Evolutionary conservation across 2,113 vertebrate species (phyloP).

Genomic region (Neodontobutis hainanensis): DNA sequence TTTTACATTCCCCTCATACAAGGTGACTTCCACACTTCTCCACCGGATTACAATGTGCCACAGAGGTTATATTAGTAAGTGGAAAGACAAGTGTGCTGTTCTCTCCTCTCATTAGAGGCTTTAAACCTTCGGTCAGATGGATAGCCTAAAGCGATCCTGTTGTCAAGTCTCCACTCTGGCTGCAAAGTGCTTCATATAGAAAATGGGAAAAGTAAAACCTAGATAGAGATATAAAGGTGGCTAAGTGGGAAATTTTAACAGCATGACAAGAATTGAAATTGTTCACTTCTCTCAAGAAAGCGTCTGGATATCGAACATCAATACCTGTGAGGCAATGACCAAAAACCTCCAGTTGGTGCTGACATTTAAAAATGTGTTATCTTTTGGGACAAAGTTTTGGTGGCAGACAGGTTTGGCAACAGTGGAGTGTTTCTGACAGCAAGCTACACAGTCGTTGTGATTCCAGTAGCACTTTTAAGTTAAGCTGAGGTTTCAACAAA

Average conservation of each 20-base stretch:
- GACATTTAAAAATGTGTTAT: too few relatives aligned
- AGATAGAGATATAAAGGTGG: conserved; percentile 29
- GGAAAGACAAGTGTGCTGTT: conserved; percentile 9
- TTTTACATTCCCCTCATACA: conserved; percentile 42
- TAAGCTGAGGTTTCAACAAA: too few relatives aligned
- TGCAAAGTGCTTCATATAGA: conserved; percentile 2
- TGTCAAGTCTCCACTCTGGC: conserved; percentile 13
- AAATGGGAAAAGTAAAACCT: background rate
- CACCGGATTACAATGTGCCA: conserved; percentile 41
- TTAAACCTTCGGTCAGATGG: conserved; percentile 31
- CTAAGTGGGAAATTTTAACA: conserved; percentile 33
- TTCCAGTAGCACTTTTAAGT: too few relatives aligned
- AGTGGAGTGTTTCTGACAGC: too few relatives aligned
- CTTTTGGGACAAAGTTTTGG: too few relatives aligned
- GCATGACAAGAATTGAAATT: conserved; percentile 31
- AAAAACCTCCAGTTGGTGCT: too few relatives aligned
- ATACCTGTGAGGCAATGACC: too few relatives aligned
- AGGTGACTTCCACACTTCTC: conserved; percentile 64
- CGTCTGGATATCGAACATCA: conserved; percentile 2
- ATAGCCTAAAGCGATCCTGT: conserved; percentile 15
- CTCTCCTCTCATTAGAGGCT: conserved; percentile 7
- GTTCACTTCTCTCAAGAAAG: conserved; percentile 44
- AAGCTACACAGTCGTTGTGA: too few relatives aligned
- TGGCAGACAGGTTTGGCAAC: too few relatives aligned
- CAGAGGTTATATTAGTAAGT: conserved; percentile 39